Evolutionary conservation across 2,888 invertebrate species (phyloP), one percentile per base, ranked within the genome.

Genomic region (Arctia plantaginis): DNA sequence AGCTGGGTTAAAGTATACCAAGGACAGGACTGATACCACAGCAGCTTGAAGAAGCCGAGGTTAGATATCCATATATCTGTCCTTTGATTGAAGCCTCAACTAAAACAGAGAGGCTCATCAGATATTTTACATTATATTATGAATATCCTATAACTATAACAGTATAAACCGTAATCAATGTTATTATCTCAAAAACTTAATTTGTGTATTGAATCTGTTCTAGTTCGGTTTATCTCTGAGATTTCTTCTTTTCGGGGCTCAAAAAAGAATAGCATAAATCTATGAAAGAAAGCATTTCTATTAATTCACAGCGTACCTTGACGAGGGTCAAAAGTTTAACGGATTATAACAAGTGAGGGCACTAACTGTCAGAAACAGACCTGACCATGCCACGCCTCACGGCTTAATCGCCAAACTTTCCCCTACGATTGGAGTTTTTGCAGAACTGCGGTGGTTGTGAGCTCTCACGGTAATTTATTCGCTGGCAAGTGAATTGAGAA

Each of bases 401-500:
- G 93, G 93, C 94, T 95, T 95, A 95, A 95, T 95, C 94, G 93
- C 93, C 93, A 90, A 95, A 95, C 94, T 95, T 95, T 95, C 89
- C 93, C 92, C 91, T 91, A 92, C 94, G 90, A 95, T 94, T 93
- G 92, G 94, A 95, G 92, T 95, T 95, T 95, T 95, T 95, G 94
- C 88, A 92, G 92, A 92, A 92, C 90, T 91, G 92, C 90, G 90
- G 92, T 86, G 89, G 90, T 89, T 86, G 90, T 91, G 90, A 90
- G 91, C 89, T 86, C 86, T 85, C 87, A 83, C 89, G 89, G 91
- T 95, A 95, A 95, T 95, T 95, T 95, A 95, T 95, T 93, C 93
- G 91, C 88, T 85, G 84, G 88, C 87, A 88, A 93, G 88, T 91
- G 92, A 93, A 91, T 92, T 86, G 88, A 82, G 86, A 88, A 85